Conservation (phyloP, 2,113 vertebrate genomes). For the Natator depressus region DNA sequence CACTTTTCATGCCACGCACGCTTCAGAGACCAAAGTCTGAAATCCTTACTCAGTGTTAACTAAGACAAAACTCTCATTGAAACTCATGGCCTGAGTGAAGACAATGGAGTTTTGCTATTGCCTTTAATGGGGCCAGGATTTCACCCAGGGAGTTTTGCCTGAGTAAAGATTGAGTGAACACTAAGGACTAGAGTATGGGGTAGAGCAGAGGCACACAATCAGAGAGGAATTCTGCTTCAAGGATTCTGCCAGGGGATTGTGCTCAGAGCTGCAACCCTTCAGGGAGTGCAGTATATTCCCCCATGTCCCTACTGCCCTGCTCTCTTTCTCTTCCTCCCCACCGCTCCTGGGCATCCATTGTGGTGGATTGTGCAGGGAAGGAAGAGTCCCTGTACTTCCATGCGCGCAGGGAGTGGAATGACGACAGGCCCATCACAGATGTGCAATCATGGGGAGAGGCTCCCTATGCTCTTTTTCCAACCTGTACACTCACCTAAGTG, state of each 20-base stretch:
- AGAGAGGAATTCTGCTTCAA: not conserved
- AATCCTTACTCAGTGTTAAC: accelerated
- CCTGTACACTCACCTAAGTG: accelerated
- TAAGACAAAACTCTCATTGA: not conserved
- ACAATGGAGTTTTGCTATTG: not conserved
- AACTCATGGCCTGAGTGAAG: not conserved
- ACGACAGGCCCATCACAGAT: not conserved
- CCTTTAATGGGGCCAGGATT: not conserved
- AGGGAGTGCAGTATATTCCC: not conserved
- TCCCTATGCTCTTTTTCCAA: not conserved
- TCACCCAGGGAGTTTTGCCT: not conserved
- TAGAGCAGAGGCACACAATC: not conserved
- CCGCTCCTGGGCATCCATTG: not conserved
- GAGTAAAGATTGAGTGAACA: not conserved
- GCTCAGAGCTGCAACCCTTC: not conserved
- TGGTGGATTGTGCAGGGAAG: not conserved
- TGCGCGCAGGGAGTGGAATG: not conserved
- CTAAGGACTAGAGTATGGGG: not conserved
- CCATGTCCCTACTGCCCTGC: not conserved
- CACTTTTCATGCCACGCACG: not conserved
- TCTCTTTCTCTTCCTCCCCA: not conserved
- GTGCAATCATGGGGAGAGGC: not conserved
- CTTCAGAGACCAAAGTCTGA: not conserved
- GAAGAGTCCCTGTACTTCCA: not conserved
- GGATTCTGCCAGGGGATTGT: not conserved